Evolutionary conservation across 2,113 vertebrate genomes (phyloP), one percentile per base, ranked within the genome.

Genomic region (Ceyx margarethae): DNA sequence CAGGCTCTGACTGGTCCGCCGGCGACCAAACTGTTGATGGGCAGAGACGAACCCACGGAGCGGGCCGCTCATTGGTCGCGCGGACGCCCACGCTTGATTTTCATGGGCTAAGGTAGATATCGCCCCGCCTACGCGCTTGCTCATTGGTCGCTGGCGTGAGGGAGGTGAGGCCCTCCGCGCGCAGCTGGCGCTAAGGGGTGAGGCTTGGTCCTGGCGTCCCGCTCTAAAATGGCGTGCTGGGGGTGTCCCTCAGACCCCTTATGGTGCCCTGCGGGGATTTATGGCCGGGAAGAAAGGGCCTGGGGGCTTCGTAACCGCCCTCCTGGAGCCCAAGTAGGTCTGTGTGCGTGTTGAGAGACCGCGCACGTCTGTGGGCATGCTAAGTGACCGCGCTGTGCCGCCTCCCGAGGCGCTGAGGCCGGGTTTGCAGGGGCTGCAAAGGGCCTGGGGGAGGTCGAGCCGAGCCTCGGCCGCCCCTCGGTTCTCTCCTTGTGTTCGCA

Each of bases 1-100:
- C 42, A 10, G 2, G 8, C 19, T 37, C 57, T 43, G 48, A 83
- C 46, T 69, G 85, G 94, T 1, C 28, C 35, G 8, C 4, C 14
- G 7, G 1, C 5, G 0, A 4, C 1, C 15, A 51, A 51, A 15
- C 58, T 7, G 21, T 13, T 56, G 61, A 33, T 20, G 16, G 31
- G 29, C 65, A 0, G 68, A 2, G 8, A 22, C 5, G 1, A 17
- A 10, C 3, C 1, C 0, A 1, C 12, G 1, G 0, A 5, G 6
- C 8, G 0, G 23, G 22, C 1, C 37, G 61, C 3, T 78, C n/a
- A 96, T 68, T 89, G 78, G 87, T 5, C 1, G 1, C 0, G 1
- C 1, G 3, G 0, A 0, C 1, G 1, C 1, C 4, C 1, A 1
- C 0, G 1, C 15, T 67, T 50, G 9, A 15, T 53, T 3, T 3